Evolutionary conservation across 2,797 vertebrate genomes (phyloP).

Genomic region (Neostethus bicornis): DNA sequence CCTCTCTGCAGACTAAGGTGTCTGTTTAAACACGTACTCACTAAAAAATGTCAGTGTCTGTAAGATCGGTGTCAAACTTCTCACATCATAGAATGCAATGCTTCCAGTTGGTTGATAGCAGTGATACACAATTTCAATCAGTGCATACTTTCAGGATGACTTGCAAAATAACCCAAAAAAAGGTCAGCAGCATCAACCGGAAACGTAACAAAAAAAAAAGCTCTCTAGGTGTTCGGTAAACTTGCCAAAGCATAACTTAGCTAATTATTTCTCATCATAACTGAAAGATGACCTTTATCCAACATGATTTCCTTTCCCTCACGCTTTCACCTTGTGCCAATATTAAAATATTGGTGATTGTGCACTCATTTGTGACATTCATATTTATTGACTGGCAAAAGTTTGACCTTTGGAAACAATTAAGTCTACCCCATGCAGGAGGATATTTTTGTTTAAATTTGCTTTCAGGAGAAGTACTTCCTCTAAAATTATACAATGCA

Average conservation of each 20-base stretch:
- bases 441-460: constrained; percentile 7
- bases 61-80: constrained; percentile 20
- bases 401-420: neutral
- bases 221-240: neutral
- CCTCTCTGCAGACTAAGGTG: constrained; percentile 10
- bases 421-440: constrained; percentile 3
- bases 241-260: neutral
- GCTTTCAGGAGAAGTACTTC: constrained; percentile 8
- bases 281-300: constrained; percentile 24
- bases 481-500: constrained; percentile 13
- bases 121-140: constrained; percentile 1
- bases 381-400: constrained; percentile 16
- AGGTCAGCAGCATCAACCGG: neutral
- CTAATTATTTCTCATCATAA: constrained; percentile 14
- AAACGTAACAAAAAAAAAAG: neutral
- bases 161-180: neutral
- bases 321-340: constrained; percentile 24
- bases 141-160: neutral
- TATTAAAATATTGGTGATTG: constrained; percentile 32
- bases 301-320: constrained; percentile 26
- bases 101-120: neutral
- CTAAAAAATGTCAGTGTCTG: constrained; percentile 20
- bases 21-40: constrained; percentile 21
- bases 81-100: constrained; percentile 18
- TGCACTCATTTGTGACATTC: neutral